A percentile compares a stretch with the other conserved stretches of the same genome.
Evolutionary conservation across 1,140 invertebrate genomes (phyloP).

Genomic region (Plectrocnemia conspersa): DNA sequence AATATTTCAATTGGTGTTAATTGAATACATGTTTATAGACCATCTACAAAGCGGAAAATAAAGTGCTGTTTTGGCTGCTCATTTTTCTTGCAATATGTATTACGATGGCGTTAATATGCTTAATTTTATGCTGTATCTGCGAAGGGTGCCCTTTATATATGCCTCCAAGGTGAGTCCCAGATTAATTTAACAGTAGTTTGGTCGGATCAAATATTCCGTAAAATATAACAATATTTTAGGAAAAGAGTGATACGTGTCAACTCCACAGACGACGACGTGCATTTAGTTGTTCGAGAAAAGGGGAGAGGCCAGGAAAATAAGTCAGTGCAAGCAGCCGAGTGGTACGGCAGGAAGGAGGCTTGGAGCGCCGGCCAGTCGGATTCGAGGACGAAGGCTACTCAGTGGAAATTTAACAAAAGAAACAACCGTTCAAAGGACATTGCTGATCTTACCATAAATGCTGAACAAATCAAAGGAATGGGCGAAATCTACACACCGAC

Average conservation of each 20-base stretch:
- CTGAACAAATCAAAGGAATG: constrained; percentile 26
- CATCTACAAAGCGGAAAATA: constrained; percentile 66
- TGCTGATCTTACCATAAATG: constrained; percentile 17
- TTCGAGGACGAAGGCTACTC: constrained; percentile 58
- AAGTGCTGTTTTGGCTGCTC: constrained; percentile 68
- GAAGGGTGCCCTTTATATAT: constrained; percentile 76
- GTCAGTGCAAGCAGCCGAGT: constrained; percentile 65
- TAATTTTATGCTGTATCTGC: constrained; percentile 76
- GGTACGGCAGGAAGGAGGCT: constrained; percentile 66
- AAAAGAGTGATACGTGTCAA: constrained; percentile 69
- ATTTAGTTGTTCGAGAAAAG: constrained; percentile 61
- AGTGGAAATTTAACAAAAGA: constrained; percentile 70
- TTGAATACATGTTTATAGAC: constrained; percentile 51
- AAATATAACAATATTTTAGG: constrained; percentile 50
- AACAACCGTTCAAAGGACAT: constrained; percentile 51
- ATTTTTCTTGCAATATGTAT: constrained; percentile 69
- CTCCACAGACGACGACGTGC: constrained; percentile 66
- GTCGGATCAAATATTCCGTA: constrained; percentile 35
- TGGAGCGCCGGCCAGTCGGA: constrained; percentile 66
- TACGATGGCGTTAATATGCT: constrained; percentile 62
- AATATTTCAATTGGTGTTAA: background rate
- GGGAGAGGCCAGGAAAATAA: constrained; percentile 63
- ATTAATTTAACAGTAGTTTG: constrained; percentile 22
- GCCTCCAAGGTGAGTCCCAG: constrained; percentile 57
- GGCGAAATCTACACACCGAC: constrained; percentile 43